phyloP scores from a whole-genome alignment of 2,797 vertebrate species.

The Discoglossus pictus region DNA sequence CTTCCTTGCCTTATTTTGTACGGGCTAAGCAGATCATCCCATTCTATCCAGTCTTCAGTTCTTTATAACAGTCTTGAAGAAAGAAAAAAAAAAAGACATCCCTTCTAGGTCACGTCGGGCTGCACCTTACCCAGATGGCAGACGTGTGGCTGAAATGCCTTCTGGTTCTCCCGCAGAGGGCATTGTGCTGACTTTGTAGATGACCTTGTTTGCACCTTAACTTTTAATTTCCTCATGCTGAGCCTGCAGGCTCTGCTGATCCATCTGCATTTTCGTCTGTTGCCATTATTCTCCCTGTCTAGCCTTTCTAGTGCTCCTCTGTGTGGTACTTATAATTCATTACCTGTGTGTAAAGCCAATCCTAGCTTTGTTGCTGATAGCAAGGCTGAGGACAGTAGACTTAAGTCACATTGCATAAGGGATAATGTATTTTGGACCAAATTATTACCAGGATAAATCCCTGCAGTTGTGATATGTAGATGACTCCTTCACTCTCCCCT shows the following conservation, averaged over 20 bases:
- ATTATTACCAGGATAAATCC: background rate
- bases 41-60: background rate
- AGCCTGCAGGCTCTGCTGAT: slow-evolving; percentile 60
- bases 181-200: slow-evolving; percentile 56
- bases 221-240: slow-evolving; percentile 57
- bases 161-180: slow-evolving; percentile 57
- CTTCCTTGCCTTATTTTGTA: too few species aligned
- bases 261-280: slow-evolving; percentile 64
- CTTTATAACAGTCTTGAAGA: slow-evolving; percentile 40
- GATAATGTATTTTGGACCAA: background rate
- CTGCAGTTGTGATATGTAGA: background rate
- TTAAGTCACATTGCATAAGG: background rate
- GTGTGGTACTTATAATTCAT: slow-evolving; percentile 21
- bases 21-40: background rate
- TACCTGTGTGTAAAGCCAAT: background rate
- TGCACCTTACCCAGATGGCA: slow-evolving; percentile 58
- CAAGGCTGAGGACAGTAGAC: slow-evolving; percentile 1
- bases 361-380: slow-evolving; percentile 16
- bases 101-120: slow-evolving; percentile 46
- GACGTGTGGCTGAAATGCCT: slow-evolving; percentile 56
- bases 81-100: slow-evolving; percentile 30
- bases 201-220: slow-evolving; percentile 65
- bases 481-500: background rate
- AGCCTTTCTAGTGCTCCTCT: slow-evolving; percentile 4
- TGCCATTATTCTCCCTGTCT: slow-evolving; percentile 65